A percentile compares a stretch with the other conserved stretches of the same genome.
Conservation (phyloP, 2,113 vertebrate species). For the Tetrao urogallus region DNA sequence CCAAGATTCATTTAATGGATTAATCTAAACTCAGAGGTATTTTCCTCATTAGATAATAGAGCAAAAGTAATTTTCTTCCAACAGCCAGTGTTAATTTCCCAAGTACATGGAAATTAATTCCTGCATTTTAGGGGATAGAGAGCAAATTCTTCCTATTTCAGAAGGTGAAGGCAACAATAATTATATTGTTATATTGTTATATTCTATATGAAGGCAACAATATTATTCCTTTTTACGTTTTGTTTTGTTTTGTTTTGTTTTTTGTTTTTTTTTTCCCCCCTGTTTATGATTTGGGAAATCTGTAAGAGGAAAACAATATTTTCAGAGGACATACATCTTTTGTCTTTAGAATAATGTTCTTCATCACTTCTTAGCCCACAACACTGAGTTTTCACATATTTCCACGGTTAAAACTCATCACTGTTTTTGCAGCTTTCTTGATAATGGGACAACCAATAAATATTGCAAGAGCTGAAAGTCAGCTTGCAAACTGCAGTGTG, state of each 20-base stretch:
- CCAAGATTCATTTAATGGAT: neutral
- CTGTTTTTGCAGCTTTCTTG: neutral
- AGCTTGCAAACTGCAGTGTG: neutral
- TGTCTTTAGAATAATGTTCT: neutral
- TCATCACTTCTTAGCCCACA: neutral
- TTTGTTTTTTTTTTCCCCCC: neutral
- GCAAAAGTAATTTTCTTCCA: neutral
- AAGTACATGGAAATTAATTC: neutral
- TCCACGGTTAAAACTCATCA: neutral
- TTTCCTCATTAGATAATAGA: neutral
- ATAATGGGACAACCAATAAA: neutral
- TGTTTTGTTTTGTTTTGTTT: neutral
- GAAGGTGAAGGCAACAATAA: neutral
- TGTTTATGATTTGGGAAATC: neutral
- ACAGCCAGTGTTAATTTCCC: neutral
- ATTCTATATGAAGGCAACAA: neutral
- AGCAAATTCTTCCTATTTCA: neutral
- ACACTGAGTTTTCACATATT: neutral
- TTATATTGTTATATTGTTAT: neutral
- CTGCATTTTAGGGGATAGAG: neutral
- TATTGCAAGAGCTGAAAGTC: neutral
- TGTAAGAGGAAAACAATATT: neutral
- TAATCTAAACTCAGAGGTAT: neutral
- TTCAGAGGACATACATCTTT: neutral
- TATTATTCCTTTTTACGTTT: neutral